Conservation (phyloP, 2,797 vertebrate genomes). For the Gastrophryne carolinensis region DNA sequence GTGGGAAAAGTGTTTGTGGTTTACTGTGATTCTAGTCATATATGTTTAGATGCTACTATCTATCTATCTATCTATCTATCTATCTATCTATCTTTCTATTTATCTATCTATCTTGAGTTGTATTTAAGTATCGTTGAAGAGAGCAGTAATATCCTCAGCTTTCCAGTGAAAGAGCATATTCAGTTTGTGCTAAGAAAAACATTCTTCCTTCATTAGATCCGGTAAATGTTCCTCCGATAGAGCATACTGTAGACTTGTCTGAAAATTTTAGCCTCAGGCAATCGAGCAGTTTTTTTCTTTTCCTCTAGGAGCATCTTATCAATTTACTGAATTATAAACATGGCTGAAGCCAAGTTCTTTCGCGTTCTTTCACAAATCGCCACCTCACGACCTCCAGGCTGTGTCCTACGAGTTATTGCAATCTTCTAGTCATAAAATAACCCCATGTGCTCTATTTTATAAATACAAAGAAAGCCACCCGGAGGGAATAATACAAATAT, state of each 20-base stretch:
- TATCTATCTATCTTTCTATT: background rate
- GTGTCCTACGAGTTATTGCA: slow-evolving; percentile 10
- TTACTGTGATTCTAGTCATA: no score
- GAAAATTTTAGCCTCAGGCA: slow-evolving; percentile 41
- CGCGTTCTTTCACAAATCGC: slow-evolving; percentile 34
- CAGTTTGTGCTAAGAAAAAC: slow-evolving; percentile 2
- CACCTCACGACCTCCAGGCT: slow-evolving; percentile 33
- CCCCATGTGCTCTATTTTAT: slow-evolving; percentile 6
- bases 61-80: background rate
- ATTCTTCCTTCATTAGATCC: slow-evolving; percentile 1
- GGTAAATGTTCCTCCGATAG: slow-evolving; percentile 28
- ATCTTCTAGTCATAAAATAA: slow-evolving; percentile 28
- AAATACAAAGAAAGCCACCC: background rate
- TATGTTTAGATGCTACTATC: no score
- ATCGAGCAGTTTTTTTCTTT: slow-evolving; percentile 33
- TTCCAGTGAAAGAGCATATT: background rate
- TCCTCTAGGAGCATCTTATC: slow-evolving; percentile 37
- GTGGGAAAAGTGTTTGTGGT: no score
- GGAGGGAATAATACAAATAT: background rate
- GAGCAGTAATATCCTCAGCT: background rate
- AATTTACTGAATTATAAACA: slow-evolving; percentile 46
- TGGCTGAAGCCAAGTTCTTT: slow-evolving; percentile 22
- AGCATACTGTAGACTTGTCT: slow-evolving; percentile 40
- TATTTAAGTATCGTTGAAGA: background rate
- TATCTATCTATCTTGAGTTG: background rate